Base-by-base conservation (phyloP, 2,113 vertebrate genomes). In the Sapayoa aenigma region DNA sequence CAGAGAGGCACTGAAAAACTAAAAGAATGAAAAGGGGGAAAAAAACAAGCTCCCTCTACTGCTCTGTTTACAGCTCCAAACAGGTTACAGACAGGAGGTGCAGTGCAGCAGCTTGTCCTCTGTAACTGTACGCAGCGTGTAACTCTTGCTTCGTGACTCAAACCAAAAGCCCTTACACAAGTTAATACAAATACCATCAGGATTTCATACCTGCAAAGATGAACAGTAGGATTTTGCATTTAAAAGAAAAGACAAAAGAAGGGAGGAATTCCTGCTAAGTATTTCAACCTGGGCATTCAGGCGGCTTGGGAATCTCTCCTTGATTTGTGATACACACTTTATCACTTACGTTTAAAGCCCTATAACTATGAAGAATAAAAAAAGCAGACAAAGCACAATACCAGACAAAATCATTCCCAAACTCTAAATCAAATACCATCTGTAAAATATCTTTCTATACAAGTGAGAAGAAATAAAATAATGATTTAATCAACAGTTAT, bases 391-490 rank as follows among this genome's bases (percentile, higher is more conserved):
- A 39, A 80, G 18, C 69, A 33, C 17, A 93, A 33, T 37, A 87
- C 12, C 17, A 91, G 44, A 37, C 8, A 94, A 87, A 95, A 67
- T 37, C 6, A 89, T 91, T 87, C 49, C n/a, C 35, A 56, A 49
- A 16, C 33, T 68, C 28, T 62, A 58, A 60, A 67, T 23, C 44
- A 96, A 89, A 78, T 35, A 49, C 24, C 23, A 52, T 53, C 39
- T 84, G 47, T 49, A 84, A 69, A 73, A 74, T 49, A 86, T 15
- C 35, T 79, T 88, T 55, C 66, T 41, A 42, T 37, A 46, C 1
- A 12, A 68, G 59, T 79, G 39, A 67, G 50, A 94, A 94, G 71
- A 95, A 94, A 95, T 78, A 93, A 87, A 95, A 80, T 39, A 74
- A 30, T 2, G 1, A 66, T 89, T 85, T 93, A 52, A 88, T 95